These are phyloP conservation scores for Hecatera dysodea DNA, from an alignment of 2,888 invertebrate genomes.

Conservation along the genomic window DNA sequence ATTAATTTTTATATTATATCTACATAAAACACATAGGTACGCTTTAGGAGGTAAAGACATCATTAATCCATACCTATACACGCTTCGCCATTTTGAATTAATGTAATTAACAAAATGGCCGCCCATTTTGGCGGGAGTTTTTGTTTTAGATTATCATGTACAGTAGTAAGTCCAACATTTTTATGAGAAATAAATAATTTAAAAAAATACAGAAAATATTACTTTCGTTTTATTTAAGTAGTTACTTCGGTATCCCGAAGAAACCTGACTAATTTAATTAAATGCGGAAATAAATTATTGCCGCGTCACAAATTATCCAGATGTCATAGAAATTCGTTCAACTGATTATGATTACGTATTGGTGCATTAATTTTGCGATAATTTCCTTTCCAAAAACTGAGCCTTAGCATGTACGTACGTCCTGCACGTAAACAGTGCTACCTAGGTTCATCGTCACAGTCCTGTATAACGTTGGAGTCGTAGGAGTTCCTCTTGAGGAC, in stretches of 20 bases:
- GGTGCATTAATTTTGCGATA: background rate
- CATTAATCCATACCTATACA: slow-evolving; percentile 52
- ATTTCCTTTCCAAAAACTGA: background rate
- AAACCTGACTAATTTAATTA: background rate
- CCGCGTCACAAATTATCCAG: background rate
- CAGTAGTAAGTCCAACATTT: slow-evolving; percentile 68
- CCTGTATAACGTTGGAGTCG: slow-evolving; percentile 56
- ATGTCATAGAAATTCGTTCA: no score
- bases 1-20: slow-evolving; percentile 50
- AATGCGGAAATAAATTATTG: background rate
- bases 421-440: slow-evolving; percentile 43
- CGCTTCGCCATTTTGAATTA: slow-evolving; percentile 69
- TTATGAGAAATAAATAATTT: slow-evolving; percentile 75
- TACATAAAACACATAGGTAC: slow-evolving; percentile 49
- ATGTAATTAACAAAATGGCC: slow-evolving; percentile 64
- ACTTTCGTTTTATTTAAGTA: slow-evolving; percentile 50
- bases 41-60: slow-evolving; percentile 45
- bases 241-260: background rate
- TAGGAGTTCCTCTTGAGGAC: slow-evolving; percentile 71
- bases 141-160: slow-evolving; percentile 66
- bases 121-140: slow-evolving; percentile 62
- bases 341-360: background rate
- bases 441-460: slow-evolving; percentile 71
- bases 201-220: slow-evolving; percentile 60
- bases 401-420: background rate